phyloP scores from a whole-genome alignment of 2,888 invertebrate genomes.

The Caenorhabditis auriculariae region DNA sequence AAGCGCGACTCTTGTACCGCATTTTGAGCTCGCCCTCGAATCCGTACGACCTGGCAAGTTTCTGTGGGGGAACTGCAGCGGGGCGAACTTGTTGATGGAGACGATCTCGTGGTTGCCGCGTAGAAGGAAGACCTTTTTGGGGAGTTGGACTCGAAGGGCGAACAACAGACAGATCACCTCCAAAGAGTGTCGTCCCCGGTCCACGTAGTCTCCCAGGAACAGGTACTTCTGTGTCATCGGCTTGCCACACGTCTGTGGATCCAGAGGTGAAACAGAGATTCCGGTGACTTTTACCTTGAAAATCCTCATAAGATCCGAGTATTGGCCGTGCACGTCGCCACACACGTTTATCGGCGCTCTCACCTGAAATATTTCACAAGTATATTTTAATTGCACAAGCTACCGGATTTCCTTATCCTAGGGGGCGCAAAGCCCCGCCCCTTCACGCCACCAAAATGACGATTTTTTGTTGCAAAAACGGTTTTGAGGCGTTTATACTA shows the following conservation, averaged over 20 bases:
- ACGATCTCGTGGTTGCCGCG: constrained; percentile 55
- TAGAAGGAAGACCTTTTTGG: constrained; percentile 45
- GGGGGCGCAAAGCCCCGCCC: no score
- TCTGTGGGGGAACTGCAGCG: no score
- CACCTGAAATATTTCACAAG: no score
- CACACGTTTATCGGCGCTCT: constrained; percentile 36
- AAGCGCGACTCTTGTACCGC: constrained; percentile 19
- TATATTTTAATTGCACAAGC: no score
- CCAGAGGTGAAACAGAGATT: no score
- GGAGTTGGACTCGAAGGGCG: constrained; percentile 44
- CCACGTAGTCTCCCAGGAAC: constrained; percentile 54
- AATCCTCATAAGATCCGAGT: constrained; percentile 34
- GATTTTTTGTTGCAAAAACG: no score
- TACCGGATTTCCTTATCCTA: no score
- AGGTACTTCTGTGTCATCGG: constrained; percentile 39
- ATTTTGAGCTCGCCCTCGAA: constrained; percentile 35
- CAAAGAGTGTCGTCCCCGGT: constrained; percentile 49
- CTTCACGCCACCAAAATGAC: no score
- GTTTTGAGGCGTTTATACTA: no score
- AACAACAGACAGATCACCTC: constrained; percentile 48
- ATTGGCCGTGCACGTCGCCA: constrained; percentile 42
- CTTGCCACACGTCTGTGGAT: constrained; percentile 36
- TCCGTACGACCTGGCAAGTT: constrained; percentile 46
- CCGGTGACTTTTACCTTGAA: constrained; percentile 25
- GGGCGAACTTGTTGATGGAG: constrained; percentile 54